Percentiles rank a stretch among this genome's conserved stretches.
These are phyloP conservation scores for Hirtodrosophila confusa DNA, from an alignment of 2,888 invertebrate species.

Conservation along the genomic window DNA sequence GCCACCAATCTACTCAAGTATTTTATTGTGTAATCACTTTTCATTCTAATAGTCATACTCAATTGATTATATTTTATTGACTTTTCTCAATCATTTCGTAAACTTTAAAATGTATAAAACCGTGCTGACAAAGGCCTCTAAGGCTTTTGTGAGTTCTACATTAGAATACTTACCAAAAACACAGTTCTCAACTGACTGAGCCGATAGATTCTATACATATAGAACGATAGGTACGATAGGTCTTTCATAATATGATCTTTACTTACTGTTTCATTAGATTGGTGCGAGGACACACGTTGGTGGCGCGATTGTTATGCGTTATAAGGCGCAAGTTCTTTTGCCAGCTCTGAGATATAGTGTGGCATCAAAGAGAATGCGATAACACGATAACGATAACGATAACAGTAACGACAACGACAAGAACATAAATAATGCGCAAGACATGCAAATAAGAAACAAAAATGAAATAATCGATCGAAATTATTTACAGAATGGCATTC, in stretches of 20 bases:
- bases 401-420: constrained; percentile 27
- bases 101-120: no score
- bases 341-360: constrained; percentile 89
- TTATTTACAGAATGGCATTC: constrained; percentile 32
- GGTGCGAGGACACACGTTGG: constrained; percentile 97
- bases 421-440: constrained; percentile 47
- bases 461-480: constrained; percentile 31
- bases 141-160: no score
- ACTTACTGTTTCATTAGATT: constrained; percentile 99
- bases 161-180: constrained; percentile 5
- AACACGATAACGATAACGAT: constrained; percentile 37
- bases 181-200: no score
- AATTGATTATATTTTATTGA: no score
- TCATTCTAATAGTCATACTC: no score
- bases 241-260: neutral
- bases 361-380: constrained; percentile 12
- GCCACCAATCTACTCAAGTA: no score
- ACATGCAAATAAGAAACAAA: constrained; percentile 57
- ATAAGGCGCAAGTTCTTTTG: constrained; percentile 94
- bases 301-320: constrained; percentile 98
- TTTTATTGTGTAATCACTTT: no score
- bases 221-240: neutral
- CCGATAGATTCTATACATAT: constrained; percentile 9
- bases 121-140: no score
- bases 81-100: no score